Evolutionary conservation across 2,113 vertebrate genomes (phyloP).

Genomic region (Pavo muticus): DNA sequence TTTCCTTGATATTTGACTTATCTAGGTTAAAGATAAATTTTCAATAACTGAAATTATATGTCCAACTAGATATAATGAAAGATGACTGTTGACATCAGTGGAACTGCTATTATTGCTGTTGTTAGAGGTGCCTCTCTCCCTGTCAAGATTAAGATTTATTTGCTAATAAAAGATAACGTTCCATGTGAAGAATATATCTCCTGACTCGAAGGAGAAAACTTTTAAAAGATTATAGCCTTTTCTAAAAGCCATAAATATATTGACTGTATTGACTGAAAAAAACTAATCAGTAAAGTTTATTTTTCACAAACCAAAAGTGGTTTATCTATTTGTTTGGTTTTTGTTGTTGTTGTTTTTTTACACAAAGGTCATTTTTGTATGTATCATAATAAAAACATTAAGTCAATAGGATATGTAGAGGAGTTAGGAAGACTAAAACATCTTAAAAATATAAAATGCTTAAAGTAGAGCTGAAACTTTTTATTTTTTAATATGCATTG

Average conservation of each 20-base stretch:
- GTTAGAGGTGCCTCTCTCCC: background rate
- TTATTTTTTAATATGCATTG: background rate
- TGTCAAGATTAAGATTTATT: background rate
- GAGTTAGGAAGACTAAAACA: background rate
- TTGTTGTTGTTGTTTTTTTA: background rate
- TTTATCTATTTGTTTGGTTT: rapidly evolving
- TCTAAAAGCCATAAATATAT: background rate
- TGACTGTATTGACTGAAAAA: background rate
- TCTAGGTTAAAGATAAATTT: conserved; percentile 3
- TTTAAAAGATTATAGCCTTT: background rate
- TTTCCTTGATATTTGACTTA: background rate
- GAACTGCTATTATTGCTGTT: background rate
- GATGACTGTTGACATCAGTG: background rate
- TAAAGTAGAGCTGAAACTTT: background rate
- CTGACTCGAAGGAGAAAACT: background rate
- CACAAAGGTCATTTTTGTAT: background rate
- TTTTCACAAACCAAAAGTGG: background rate
- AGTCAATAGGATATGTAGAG: background rate
- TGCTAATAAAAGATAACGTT: background rate
- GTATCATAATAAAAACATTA: background rate
- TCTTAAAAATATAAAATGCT: background rate
- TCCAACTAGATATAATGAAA: background rate
- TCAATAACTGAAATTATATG: background rate
- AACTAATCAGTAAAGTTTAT: background rate
- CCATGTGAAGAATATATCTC: background rate